Evolutionary conservation across 2,888 invertebrate species (phyloP).

Genomic region (Ectemnius continuus): DNA sequence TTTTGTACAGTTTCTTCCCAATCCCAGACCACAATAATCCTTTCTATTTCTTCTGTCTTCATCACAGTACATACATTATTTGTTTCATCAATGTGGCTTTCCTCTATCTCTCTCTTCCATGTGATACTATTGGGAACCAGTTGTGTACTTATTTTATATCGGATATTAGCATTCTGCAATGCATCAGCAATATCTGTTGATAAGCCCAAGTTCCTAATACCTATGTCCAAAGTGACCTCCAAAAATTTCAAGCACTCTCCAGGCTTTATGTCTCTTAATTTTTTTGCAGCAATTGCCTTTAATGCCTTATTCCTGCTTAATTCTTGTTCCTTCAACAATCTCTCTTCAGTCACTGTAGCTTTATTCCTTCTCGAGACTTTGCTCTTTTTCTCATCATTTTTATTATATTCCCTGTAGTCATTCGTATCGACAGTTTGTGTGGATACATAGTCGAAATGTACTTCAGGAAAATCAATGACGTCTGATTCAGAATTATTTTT

Average conservation of each 20-base stretch:
- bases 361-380: conserved; percentile 26
- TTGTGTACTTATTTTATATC: conserved; percentile 68
- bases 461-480: conserved; percentile 46
- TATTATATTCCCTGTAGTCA: background rate
- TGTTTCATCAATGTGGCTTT: conserved; percentile 59
- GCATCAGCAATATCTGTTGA: conserved; percentile 63
- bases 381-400: conserved; percentile 1
- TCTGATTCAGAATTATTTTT: background rate
- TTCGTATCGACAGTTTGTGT: no score
- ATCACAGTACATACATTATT: conserved; percentile 60
- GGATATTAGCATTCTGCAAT: conserved; percentile 67
- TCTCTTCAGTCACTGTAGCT: conserved; percentile 34
- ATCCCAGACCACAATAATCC: conserved; percentile 76
- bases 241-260: conserved; percentile 70
- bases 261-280: conserved; percentile 62
- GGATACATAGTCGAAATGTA: conserved; percentile 36
- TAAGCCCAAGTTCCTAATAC: conserved; percentile 50
- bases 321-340: conserved; percentile 33
- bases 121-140: conserved; percentile 74
- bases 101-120: conserved; percentile 75
- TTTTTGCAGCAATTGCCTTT: conserved; percentile 57
- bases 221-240: conserved; percentile 64
- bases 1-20: conserved; percentile 73
- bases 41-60: conserved; percentile 62
- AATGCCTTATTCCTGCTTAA: conserved; percentile 51